A percentile compares a stretch with the other conserved stretches of the same genome.
phyloP scores from a whole-genome alignment of 2,888 invertebrate species.

The Pseudococcus viburni region DNA sequence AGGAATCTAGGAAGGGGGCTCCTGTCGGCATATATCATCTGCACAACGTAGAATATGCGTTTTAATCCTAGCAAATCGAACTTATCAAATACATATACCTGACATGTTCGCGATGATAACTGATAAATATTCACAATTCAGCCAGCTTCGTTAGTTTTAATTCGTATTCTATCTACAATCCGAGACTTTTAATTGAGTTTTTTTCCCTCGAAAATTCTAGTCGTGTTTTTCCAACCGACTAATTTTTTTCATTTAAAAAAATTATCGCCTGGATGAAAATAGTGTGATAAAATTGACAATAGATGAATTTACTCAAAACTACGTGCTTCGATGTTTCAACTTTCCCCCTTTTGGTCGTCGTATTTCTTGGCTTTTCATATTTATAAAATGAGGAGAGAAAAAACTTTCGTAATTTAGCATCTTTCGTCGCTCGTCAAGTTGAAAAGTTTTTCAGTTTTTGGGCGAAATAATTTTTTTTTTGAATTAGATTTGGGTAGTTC shows the following conservation, averaged over 20 bases:
- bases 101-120: not conserved
- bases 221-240: not conserved
- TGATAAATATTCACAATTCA: not conserved
- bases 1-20: not conserved
- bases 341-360: not conserved
- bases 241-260: slow-evolving; percentile 2
- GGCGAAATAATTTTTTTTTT: not conserved
- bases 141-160: not conserved
- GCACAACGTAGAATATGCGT: not conserved
- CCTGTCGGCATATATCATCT: not conserved
- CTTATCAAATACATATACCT: not conserved
- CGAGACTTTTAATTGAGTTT: not conserved
- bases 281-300: not conserved
- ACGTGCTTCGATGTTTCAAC: slow-evolving; percentile 8
- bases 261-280: not conserved
- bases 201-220: not conserved
- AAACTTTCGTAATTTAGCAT: slow-evolving; percentile 29
- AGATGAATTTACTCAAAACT: not conserved
- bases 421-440: not conserved
- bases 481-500: not conserved
- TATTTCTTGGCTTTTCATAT: not conserved
- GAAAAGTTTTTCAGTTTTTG: not conserved
- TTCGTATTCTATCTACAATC: not conserved
- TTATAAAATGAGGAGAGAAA: not conserved
- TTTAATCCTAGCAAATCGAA: not conserved